These are phyloP conservation scores for Paradisaea rubra DNA, from an alignment of 2,113 vertebrate genomes.

Conservation along the genomic window DNA sequence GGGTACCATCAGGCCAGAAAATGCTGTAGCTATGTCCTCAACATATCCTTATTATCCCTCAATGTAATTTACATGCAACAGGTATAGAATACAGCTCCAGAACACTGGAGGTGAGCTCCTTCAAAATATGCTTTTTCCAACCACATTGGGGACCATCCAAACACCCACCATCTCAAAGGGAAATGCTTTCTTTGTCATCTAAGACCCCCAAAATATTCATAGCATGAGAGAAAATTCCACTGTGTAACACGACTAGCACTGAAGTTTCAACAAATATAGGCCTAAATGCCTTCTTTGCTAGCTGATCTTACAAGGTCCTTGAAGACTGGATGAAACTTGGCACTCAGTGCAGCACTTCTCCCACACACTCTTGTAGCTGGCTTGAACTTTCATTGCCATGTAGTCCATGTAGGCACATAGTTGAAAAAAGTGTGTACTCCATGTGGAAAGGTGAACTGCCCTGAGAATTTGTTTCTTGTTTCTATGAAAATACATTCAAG, in stretches of 20 bases:
- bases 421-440: neutral
- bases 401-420: neutral
- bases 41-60: neutral
- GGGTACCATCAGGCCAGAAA: neutral
- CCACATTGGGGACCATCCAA: neutral
- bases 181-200: neutral
- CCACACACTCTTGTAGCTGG: neutral
- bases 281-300: neutral
- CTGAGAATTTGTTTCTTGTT: neutral
- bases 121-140: neutral
- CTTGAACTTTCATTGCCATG: neutral
- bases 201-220: neutral
- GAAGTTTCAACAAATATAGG: neutral
- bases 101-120: neutral
- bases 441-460: neutral
- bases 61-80: neutral
- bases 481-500: neutral
- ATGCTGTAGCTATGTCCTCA: neutral
- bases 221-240: neutral
- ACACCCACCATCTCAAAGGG: neutral
- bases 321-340: neutral
- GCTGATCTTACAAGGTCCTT: neutral
- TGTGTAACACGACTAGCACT: neutral
- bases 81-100: neutral
- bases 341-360: neutral